Evolutionary conservation across 2,888 invertebrate species (phyloP).

Genomic region (Esperia sulphurella): DNA sequence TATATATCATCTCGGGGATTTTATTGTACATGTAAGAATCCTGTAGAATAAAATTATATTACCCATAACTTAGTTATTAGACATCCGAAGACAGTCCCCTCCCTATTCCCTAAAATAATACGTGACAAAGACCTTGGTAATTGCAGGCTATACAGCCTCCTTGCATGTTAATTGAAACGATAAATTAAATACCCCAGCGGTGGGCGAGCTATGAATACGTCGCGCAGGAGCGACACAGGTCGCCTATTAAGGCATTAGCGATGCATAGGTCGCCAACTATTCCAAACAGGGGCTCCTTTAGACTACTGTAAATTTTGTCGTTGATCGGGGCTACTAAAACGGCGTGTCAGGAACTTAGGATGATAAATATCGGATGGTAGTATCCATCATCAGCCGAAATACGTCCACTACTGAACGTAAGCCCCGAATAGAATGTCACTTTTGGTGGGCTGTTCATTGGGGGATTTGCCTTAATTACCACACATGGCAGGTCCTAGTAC

Average conservation of each 20-base stretch:
- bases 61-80: no score
- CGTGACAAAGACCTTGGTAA: slow-evolving; percentile 47
- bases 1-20: no score
- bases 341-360: neutral
- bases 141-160: slow-evolving; percentile 35
- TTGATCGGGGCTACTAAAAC: slow-evolving; percentile 1
- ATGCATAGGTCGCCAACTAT: slow-evolving; percentile 13
- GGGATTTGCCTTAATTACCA: no score
- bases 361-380: no score
- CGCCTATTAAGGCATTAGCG: slow-evolving; percentile 12
- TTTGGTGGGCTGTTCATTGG: no score
- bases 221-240: slow-evolving; percentile 34
- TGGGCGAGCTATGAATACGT: slow-evolving; percentile 50
- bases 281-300: slow-evolving; percentile 6
- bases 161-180: slow-evolving; percentile 63
- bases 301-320: slow-evolving; percentile 10
- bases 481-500: no score
- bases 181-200: slow-evolving; percentile 50
- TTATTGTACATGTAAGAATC: no score
- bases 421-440: no score
- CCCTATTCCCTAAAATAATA: slow-evolving; percentile 31
- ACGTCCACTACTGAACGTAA: no score
- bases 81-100: no score
- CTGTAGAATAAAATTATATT: no score
- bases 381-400: no score